Conservation (phyloP, 2,113 vertebrate species). For the human region GRCh38 chr19:2609501-2610000, state of each 20-base stretch:
- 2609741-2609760: not conserved
- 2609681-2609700: fast-evolving
- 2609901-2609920: not conserved
- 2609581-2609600: not conserved
- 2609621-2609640: not conserved
- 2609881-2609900: not conserved
- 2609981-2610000: too few relatives aligned
- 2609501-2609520: not conserved
- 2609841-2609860: not conserved
- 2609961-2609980: not conserved
- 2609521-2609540: not conserved
- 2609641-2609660: not conserved
- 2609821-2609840: not conserved
- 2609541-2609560: too few relatives aligned
- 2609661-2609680: not conserved
- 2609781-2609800: not conserved
- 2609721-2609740: not conserved
- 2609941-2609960: fast-evolving
- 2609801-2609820: not conserved
- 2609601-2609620: not conserved
- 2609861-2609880: not conserved
- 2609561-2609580: not conserved
- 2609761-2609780: not conserved
- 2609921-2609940: fast-evolving
- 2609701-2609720: too few relatives aligned